Evolutionary conservation across 2,888 invertebrate species (phyloP), one percentile per base, ranked within the genome.

Genomic region (Dioctria linearis): DNA sequence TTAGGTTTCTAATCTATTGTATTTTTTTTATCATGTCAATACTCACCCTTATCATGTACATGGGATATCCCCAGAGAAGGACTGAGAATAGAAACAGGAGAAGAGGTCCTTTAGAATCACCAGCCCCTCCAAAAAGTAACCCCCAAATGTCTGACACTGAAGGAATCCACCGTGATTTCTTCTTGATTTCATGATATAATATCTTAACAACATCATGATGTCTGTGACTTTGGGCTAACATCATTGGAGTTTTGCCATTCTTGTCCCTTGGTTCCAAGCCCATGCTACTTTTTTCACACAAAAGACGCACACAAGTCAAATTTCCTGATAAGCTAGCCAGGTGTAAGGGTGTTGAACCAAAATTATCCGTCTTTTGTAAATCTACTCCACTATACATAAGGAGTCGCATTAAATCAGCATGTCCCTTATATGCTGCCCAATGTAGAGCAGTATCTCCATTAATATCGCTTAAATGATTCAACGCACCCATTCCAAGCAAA

Each of bases 351-450:
- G 97, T 97, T 0, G 97, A 97, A 2, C 97, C 97, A 86, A 96
- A 97, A 87, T 96, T 96, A 87, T 98, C 97, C 2, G 95, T 94
- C 88, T 96, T 96, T 85, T 96, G 95, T 67, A 97, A 89, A 85
- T 96, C 95, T 2, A 96, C 96, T 3, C 97, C 97, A 9, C 97
- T 96, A 88, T 97, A 96, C 90, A 97, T 95, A 37, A 98, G 90
- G 78, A 97, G 90, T 67, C 95, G 92, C 86, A 97, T 96, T 81
- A 97, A 89, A 86, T 97, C 97, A 0, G 95, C 94, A 85, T 96
- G 95, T 0, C 96, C 97, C 88, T 97, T 97, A 88, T 97, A 97
- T 0, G 97, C 95, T 0, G 97, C 96, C 97, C 97, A 98, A 86
- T 98, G 97, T 46, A 97, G 90, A 0, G 97, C 97, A 0, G 96